A percentile compares a stretch with the other conserved stretches of the same genome.
Conservation (phyloP, 1,140 invertebrate species). For the Temnothorax curvispinosus region DNA sequence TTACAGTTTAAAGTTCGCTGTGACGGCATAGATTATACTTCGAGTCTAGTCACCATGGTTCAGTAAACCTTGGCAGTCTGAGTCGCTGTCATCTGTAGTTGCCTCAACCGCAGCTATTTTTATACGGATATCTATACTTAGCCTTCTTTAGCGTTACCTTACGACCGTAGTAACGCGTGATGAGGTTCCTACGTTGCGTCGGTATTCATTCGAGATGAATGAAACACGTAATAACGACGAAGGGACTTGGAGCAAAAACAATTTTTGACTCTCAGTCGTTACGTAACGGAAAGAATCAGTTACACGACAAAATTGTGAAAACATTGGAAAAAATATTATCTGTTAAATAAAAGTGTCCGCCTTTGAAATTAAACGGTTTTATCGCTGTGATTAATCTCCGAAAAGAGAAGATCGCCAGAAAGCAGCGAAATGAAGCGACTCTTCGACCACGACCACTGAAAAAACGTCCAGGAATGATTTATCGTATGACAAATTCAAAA, state of each 20-base stretch:
- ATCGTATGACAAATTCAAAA: conserved; percentile 54
- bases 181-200: background rate
- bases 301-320: background rate
- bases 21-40: conserved; percentile 13
- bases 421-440: background rate
- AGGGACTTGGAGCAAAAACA: background rate
- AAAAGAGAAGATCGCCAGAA: background rate
- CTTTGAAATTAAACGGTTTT: background rate
- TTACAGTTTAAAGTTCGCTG: background rate
- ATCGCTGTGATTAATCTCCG: background rate
- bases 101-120: conserved; percentile 40
- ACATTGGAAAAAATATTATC: background rate
- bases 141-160: conserved; percentile 34
- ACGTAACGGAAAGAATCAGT: background rate
- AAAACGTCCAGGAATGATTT: conserved; percentile 47
- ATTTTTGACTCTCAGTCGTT: background rate
- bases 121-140: conserved; percentile 37
- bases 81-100: conserved; percentile 44
- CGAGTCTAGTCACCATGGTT: conserved; percentile 44
- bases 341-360: background rate
- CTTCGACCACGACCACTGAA: background rate
- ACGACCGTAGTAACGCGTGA: background rate
- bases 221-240: background rate
- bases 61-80: conserved; percentile 56
- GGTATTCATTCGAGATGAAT: background rate